Conservation (phyloP, 2,888 invertebrate genomes). For the Andrena trimmerana region DNA sequence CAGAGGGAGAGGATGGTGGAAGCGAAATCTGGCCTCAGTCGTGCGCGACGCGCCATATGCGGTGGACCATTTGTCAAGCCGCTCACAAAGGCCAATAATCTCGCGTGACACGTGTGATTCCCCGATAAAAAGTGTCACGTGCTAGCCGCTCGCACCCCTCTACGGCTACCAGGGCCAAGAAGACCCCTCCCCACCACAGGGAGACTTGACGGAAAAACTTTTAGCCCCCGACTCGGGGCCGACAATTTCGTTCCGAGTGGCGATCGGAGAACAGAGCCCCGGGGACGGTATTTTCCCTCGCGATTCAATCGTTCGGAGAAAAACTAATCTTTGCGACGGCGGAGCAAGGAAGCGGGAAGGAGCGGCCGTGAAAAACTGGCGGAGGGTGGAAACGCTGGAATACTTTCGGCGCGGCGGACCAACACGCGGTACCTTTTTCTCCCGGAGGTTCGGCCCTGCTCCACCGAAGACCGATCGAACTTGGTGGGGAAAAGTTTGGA, state of each 20-base stretch:
- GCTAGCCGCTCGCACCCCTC: slow-evolving; percentile 53
- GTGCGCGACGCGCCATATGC: slow-evolving; percentile 82
- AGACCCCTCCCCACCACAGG: slow-evolving; percentile 6
- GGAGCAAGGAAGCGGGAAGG: background rate
- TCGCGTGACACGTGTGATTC: slow-evolving; percentile 79
- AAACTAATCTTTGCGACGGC: slow-evolving; percentile 3
- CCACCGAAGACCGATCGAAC: slow-evolving; percentile 21
- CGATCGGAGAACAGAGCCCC: slow-evolving; percentile 26
- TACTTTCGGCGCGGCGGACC: slow-evolving; percentile 10
- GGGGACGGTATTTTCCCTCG: background rate
- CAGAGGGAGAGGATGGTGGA: slow-evolving; percentile 71
- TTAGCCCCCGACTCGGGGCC: slow-evolving; percentile 5
- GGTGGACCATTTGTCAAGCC: slow-evolving; percentile 78
- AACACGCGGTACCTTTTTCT: slow-evolving; percentile 1
- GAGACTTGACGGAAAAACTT: slow-evolving; percentile 56
- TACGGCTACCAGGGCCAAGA: background rate
- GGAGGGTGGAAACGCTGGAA: slow-evolving; percentile 19
- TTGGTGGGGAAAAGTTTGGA: slow-evolving; percentile 40
- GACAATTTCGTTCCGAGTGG: slow-evolving; percentile 2
- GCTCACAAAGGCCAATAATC: slow-evolving; percentile 77
- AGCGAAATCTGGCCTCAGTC: slow-evolving; percentile 77
- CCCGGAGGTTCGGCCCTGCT: background rate
- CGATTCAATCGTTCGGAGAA: slow-evolving; percentile 3
- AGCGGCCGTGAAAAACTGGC: too few species aligned
- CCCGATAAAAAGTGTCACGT: slow-evolving; percentile 77